Evolutionary conservation across 2,888 invertebrate genomes (phyloP), one percentile per base, ranked within the genome.

Genomic region (Zaprionus bogoriensis): DNA sequence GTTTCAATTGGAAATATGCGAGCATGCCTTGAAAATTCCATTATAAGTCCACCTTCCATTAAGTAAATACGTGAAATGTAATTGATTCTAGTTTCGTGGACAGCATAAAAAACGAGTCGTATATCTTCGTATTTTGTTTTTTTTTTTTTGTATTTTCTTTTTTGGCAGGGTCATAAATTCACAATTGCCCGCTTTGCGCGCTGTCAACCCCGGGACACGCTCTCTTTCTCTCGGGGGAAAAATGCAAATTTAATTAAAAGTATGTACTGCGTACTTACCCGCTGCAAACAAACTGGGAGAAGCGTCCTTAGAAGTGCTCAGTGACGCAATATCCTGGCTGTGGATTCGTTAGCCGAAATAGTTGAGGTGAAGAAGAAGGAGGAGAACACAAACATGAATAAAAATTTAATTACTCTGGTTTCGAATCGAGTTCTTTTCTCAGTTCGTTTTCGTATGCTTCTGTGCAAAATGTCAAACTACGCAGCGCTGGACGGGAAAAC

Each of bases 321-420:
- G 74, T 72, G 72, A 72, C 72, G 72, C 72, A 72, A 72, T 72
- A 68, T 54, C 42, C 42, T 46, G 38, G 61, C 27, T 47, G 25
- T 46, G 32, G 14, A 36, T 36, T 36, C 17, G 32, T 36, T 14
- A 36, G 17, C 32, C 32, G 32, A 36, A 36, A 36, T 36, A 36
- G 17, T 36, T 14, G 32, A 5, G 14, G n/a, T 4, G 22, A 14
- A 36, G 1, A 20, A 36, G 23, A 23, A 19, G 28, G 23, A 12
- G 44, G 14, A 55, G 38, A 55, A 42, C 28, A 28, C 50, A 46
- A 59, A 45, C 41, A 6, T 6, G 52, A 50, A 54, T 19, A 23
- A 55, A n/a, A 51, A 46, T 45, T 9, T 39, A 57, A 53, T 38
- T 48, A 9, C 46, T 36, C 12, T 58, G 25, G 23, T 39, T 32